Percentiles rank a stretch among this genome's conserved stretches.
phyloP scores from a whole-genome alignment of 1,140 invertebrate species.

The honey bee (Apis mellifera) region Amel_HAv3.1 CM009935.2:3372001-3372500 shows the following conservation, averaged over 20 bases:
- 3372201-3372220: too few species aligned
- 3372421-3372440: constrained; percentile 50
- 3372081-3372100: not conserved
- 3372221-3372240: too few species aligned
- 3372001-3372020: constrained; percentile 76
- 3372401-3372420: constrained; percentile 51
- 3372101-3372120: too few species aligned
- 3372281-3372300: constrained; percentile 69
- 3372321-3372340: constrained; percentile 70
- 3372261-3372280: constrained; percentile 61
- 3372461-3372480: constrained; percentile 28
- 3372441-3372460: constrained; percentile 50
- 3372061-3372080: too few species aligned
- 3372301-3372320: constrained; percentile 45
- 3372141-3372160: too few species aligned
- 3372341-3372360: constrained; percentile 40
- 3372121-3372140: too few species aligned
- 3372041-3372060: constrained; percentile 72
- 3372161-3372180: too few species aligned
- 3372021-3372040: constrained; percentile 76
- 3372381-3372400: constrained; percentile 33
- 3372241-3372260: not conserved
- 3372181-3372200: not conserved
- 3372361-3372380: constrained; percentile 46
- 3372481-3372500: constrained; percentile 17